Base-by-base conservation (phyloP, 2,888 invertebrate species). In the Troilus luridus region DNA sequence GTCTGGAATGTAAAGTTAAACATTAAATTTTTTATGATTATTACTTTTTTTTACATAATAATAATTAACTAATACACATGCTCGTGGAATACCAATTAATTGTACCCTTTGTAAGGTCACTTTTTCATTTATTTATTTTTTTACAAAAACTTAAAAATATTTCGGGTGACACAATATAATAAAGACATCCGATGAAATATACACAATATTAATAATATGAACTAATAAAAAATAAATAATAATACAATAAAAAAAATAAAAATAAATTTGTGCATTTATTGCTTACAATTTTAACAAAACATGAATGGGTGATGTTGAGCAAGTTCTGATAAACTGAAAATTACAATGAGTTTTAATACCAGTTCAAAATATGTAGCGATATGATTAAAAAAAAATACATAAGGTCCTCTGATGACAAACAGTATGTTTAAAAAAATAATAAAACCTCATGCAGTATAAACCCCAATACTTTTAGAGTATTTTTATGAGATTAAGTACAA, bases 81-180 rank as follows among this genome's bases (percentile, higher is more conserved):
- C 41, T 90, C 56, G 77, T 90, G 90, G 90, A 77, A 90, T 90
- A 90, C 72, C 72, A 77, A 90, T 67, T 90, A 77, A 67, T 90
- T 90, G 90, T 90, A 90, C 90, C 90, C 90, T 90, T 72, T 90
- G 90, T 90, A 90, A 90, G 90, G 90, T 90, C 90, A 90, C 90
- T 90, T 90, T 77, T 90, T 89, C 27, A 54, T 64, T 41, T 54
- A 88, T 88, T 89, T 54, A 21, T 89, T 64, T 62, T 67, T 90
- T 77, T 58, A 90, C 72, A 56, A 77, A 64, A 90, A 90, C 77
- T 90, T 90, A 77, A 90, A 56, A 89, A 58, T 59, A 88, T 88
- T 60, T 88, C 56, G 27, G 58, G 12, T 88, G 88, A 88, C 58
- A 24, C 58, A 58, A 56, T 72, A 54, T 41, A 67, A 27, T 54